Base-by-base conservation (phyloP, 2,113 vertebrate genomes). In the Macquaria ambigua region DNA sequence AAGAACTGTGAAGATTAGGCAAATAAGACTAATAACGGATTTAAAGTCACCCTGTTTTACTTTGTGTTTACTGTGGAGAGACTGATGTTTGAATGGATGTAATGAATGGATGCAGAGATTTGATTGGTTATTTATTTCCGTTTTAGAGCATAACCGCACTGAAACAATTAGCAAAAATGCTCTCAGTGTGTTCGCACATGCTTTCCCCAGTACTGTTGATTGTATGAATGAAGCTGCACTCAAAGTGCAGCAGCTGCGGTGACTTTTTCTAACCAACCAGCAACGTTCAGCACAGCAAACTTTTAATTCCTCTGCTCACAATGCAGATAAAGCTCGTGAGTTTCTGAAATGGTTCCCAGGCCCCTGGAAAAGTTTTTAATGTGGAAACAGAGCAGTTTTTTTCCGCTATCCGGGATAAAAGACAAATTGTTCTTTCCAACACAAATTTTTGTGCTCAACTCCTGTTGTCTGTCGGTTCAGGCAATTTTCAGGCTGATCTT, bases 281-380 rank as follows among this genome's bases (percentile, higher is more conserved):
- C 43, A 46, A 46, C 12, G 2, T 46, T 12, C 43, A 46, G 43
- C 3, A 3, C 43, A 46, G 11, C 43, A 46, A 62, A 16, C 62
- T 21, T n/a, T 48, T 67, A 61, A 3, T 21, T 62, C 52, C 37
- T 41, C 25, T 61, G 39, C 20, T 39, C 41, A n/a, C 68, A 78
- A 67, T 73, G 20, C 37, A 74, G 61, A 15, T 58, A 16, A 77
- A 77, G n/a, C 46, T n/a, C n/a, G n/a, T n/a, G n/a, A n/a, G n/a
- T n/a, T n/a, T n/a, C n/a, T n/a, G n/a, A n/a, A n/a, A n/a, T n/a
- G n/a, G n/a, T n/a, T n/a, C n/a, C n/a, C n/a, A n/a, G n/a, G n/a
- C n/a, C n/a, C n/a, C n/a, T n/a, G n/a, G n/a, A n/a, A n/a, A n/a
- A n/a, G n/a, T n/a, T n/a, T n/a, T n/a, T n/a, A n/a, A n/a, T n/a